Conservation (phyloP, 2,888 invertebrate genomes). For the Rhabditoides inermis region DNA sequence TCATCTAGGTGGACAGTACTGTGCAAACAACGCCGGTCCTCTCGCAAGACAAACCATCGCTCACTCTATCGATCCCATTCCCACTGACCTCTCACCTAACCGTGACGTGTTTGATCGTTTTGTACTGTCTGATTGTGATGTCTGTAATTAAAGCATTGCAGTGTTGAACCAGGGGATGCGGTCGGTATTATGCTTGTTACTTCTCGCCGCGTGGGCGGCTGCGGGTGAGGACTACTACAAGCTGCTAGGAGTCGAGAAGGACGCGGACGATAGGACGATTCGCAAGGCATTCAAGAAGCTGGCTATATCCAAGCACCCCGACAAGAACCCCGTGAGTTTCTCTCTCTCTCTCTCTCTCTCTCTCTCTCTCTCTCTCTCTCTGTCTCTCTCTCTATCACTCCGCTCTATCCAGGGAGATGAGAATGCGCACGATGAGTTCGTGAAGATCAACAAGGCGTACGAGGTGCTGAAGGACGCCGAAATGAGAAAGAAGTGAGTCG, state of each 20-base stretch:
- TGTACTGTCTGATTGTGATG: no score
- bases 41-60: no score
- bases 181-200: no score
- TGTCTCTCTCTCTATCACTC: no score
- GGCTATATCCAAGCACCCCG: slow-evolving; percentile 69
- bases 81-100: no score
- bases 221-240: slow-evolving; percentile 62
- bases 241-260: slow-evolving; percentile 63
- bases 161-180: no score
- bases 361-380: background rate
- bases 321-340: slow-evolving; percentile 65
- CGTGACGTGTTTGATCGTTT: no score
- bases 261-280: slow-evolving; percentile 67
- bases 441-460: slow-evolving; percentile 74
- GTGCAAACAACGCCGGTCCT: no score
- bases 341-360: no score
- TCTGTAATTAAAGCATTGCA: no score
- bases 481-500: slow-evolving; percentile 65
- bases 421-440: slow-evolving; percentile 68
- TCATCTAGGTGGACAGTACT: no score
- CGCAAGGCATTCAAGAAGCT: slow-evolving; percentile 71
- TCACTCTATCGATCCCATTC: no score
- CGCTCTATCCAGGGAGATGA: slow-evolving; percentile 64
- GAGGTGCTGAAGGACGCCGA: slow-evolving; percentile 77
- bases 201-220: background rate